Percentiles rank a stretch among this genome's conserved stretches.
These are phyloP conservation scores for Coracias cyanogaster DNA, from an alignment of 2,797 vertebrate species.

Conservation along the genomic window DNA sequence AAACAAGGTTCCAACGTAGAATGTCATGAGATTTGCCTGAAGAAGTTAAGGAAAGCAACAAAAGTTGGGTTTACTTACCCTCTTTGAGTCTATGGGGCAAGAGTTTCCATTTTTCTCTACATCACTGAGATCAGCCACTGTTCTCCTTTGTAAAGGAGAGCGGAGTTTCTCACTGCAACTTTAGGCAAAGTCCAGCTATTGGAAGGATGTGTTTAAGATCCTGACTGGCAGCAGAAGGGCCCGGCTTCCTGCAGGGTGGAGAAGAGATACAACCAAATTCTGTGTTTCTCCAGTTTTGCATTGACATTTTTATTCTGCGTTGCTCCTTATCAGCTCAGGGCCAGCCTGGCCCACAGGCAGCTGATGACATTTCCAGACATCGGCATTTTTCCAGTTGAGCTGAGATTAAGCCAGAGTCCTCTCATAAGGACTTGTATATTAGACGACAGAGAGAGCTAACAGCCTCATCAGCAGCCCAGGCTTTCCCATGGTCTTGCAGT, in stretches of 20 bases:
- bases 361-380: slow-evolving; percentile 52
- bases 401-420: slow-evolving; percentile 4
- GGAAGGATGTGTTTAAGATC: no score
- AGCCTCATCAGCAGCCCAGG: background rate
- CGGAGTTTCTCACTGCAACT: background rate
- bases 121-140: background rate
- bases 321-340: slow-evolving; percentile 58
- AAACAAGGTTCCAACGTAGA: background rate
- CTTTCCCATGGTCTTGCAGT: background rate
- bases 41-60: background rate
- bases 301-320: slow-evolving; percentile 43
- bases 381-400: slow-evolving; percentile 6
- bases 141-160: background rate
- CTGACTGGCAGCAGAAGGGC: background rate
- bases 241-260: background rate
- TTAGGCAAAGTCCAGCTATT: background rate
- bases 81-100: background rate
- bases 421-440: background rate
- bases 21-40: background rate
- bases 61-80: background rate
- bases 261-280: background rate
- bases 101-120: background rate
- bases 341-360: slow-evolving; percentile 46
- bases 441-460: background rate
- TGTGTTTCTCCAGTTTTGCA: background rate